Base-by-base conservation (phyloP, 2,113 vertebrate species). In the Cathartes aura region DNA sequence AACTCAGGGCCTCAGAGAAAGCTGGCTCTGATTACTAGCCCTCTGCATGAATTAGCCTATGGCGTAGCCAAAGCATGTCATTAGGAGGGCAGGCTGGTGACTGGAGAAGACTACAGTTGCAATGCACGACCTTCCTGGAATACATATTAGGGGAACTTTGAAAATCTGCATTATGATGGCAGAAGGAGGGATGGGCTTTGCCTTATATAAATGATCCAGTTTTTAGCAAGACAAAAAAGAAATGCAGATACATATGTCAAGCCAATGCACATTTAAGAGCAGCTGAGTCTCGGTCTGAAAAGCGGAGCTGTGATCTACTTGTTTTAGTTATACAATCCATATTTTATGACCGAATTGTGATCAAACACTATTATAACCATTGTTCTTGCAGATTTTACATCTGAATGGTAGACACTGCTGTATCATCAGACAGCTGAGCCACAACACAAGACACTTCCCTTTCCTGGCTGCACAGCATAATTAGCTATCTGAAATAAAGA, bases 351-450 rank as follows among this genome's bases (percentile, higher is more conserved):
- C 13, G 3, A 85, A 75, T 78, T 80, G 50, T 80, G 79, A 95
- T 94, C 58, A 96, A 96, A 95, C 82, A 62, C 26, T 45, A 43
- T 56, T 84, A 52, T 26, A 96, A 72, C 21, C 21, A 94, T 67
- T 93, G 87, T 90, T 97, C 72, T 67, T 87, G 68, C 74, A 88
- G 78, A 83, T 91, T 90, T 96, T 94, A 87, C 63, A 67, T 84
- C 42, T 89, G 56, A 94, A 80, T 42, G 17, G 48, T 63, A 95
- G 59, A 83, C 20, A 42, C 13, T 87, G 40, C 18, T 87, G 32
- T 68, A 74, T 42, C 59, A 63, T 89, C 86, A 87, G 50, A 34
- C 71, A 95, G 75, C 67, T 90, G 71, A 96, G 63, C 47, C 74
- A 75, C 43, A 66, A 43, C 8, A 64, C 17, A 85, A 67, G 59